Evolutionary conservation across 2,888 invertebrate species (phyloP), one percentile per base, ranked within the genome.

Genomic region (Cosmopolites sordidus): DNA sequence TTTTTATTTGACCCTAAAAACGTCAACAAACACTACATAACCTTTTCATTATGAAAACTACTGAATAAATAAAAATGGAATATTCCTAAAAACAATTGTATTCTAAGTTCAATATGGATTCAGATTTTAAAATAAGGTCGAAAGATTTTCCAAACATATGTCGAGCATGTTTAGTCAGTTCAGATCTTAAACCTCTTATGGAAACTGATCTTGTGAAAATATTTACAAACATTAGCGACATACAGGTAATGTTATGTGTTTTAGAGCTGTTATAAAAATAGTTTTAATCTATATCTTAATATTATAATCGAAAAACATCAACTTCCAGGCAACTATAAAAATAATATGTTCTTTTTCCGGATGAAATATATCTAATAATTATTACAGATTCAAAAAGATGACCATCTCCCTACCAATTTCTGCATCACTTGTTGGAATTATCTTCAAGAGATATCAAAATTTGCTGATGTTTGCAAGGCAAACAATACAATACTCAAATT

Each of bases 131-230:
- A 49, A 49, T 52, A 16, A 22, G 16, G 22, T 38, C 52, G 16
- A 43, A 55, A 30, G 60, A 61, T 48, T 61, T 61, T 51, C 51
- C 58, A 4, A 58, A 44, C 18, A 58, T 61, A 49, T 61, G 61
- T 33, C 54, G 61, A 17, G 46, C 58, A 27, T 61, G 61, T 47
- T 48, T 61, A 42, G 41, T 43, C 30, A 33, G 12, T 30, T 54
- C 52, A 37, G 54, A 60, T 43, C 43, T 60, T 27, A 52, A 54
- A 12, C 52, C 56, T 2, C 37, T 61, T 41, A 38, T 47, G 17
- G 42, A 60, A 27, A 41, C 48, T 18, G 53, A 56, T 37, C 42
- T 54, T 30, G 16, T 45, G n/a, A 30, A 43, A 33, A 53, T 60
- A 50, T 61, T 58, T 42, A 56, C 41, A 38, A 30, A 45, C 3